A percentile compares a stretch with the other conserved stretches of the same genome.
These are phyloP conservation scores for Carettochelys insculpta DNA, from an alignment of 2,113 vertebrate species.

Conservation along the genomic window DNA sequence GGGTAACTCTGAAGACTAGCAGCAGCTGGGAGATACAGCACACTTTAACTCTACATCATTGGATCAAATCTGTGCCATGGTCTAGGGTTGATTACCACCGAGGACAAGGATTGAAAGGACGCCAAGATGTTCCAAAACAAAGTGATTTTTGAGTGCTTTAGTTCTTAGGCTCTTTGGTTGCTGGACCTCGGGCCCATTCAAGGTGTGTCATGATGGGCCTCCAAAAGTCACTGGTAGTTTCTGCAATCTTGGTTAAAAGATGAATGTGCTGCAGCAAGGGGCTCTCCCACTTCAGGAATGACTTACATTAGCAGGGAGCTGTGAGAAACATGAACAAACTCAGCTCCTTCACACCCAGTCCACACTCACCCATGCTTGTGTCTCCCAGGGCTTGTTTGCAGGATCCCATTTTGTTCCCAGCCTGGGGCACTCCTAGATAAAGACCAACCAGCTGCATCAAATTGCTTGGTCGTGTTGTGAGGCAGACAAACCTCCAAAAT, in stretches of 20 bases:
- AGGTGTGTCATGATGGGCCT: background rate
- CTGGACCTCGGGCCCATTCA: background rate
- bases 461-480: background rate
- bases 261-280: background rate
- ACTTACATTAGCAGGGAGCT: background rate
- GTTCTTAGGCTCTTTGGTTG: background rate
- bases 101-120: background rate
- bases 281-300: background rate
- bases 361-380: background rate
- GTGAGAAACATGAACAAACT: background rate
- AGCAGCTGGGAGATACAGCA: background rate
- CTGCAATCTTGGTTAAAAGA: background rate
- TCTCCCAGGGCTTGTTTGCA: background rate
- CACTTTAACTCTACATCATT: background rate
- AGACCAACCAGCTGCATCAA: background rate
- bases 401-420: background rate
- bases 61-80: background rate
- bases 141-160: too few relatives aligned
- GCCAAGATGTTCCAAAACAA: background rate
- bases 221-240: background rate
- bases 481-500: fast-evolving
- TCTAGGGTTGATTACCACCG: background rate
- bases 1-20: background rate
- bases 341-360: background rate
- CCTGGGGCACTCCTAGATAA: background rate